Evolutionary conservation across 2,888 invertebrate species (phyloP).

Genomic region (Eristalis intricaria): DNA sequence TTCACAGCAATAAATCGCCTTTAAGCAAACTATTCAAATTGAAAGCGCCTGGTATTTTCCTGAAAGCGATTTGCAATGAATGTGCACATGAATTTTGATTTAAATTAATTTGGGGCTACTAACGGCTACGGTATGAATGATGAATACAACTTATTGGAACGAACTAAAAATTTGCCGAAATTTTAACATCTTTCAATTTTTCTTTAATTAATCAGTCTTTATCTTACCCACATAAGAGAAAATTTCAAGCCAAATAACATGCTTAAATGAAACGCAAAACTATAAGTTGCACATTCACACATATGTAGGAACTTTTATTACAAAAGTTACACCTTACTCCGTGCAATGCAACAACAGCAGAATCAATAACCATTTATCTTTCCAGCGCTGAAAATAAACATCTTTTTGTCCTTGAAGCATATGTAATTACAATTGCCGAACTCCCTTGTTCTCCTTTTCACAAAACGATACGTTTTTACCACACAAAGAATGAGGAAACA

Average conservation of each 20-base stretch:
- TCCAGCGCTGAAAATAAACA: slow-evolving; percentile 47
- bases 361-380: slow-evolving; percentile 56
- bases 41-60: slow-evolving; percentile 30
- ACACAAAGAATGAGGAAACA: not conserved
- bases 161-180: not conserved
- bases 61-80: slow-evolving; percentile 5
- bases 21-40: slow-evolving; percentile 75
- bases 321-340: slow-evolving; percentile 44
- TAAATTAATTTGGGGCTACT: slow-evolving; percentile 29
- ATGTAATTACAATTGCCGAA: slow-evolving; percentile 40
- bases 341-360: slow-evolving; percentile 15
- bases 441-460: not conserved
- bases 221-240: not conserved
- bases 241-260: not conserved
- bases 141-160: not conserved
- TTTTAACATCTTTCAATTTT: not conserved
- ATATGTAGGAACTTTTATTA: slow-evolving; percentile 42
- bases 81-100: slow-evolving; percentile 54
- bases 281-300: not conserved
- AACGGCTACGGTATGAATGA: not conserved
- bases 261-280: not conserved
- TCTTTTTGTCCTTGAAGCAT: slow-evolving; percentile 44
- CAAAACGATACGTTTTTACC: slow-evolving; percentile 21
- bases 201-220: not conserved
- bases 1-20: slow-evolving; percentile 79